Evolutionary conservation across 2,888 invertebrate genomes (phyloP).

Genomic region (Epistrophe grossulariae): DNA sequence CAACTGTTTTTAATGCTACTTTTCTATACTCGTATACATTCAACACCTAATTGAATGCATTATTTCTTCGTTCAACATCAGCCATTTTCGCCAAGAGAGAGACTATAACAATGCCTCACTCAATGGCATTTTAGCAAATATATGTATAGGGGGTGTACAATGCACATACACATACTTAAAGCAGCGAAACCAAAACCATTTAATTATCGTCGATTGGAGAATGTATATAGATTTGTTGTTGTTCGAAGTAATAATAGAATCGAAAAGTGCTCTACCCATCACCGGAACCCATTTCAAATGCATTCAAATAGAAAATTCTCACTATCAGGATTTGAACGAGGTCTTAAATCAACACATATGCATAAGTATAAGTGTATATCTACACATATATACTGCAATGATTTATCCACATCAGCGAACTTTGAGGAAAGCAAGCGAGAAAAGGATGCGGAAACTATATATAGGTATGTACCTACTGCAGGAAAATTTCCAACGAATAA

Average conservation of each 20-base stretch:
- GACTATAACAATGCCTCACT: conserved; percentile 32
- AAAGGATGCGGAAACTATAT: conserved; percentile 52
- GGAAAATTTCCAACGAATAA: conserved; percentile 59
- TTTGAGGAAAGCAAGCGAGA: conserved; percentile 25
- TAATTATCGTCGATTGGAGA: conserved; percentile 70
- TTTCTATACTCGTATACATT: conserved; percentile 56
- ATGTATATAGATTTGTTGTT: neutral
- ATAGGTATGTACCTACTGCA: too few relatives aligned
- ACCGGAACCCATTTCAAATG: conserved; percentile 69
- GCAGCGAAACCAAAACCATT: conserved; percentile 71
- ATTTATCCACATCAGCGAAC: conserved; percentile 64
- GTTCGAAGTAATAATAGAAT: neutral
- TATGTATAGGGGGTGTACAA: neutral
- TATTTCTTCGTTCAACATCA: conserved; percentile 53
- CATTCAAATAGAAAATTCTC: conserved; percentile 73
- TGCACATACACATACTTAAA: conserved; percentile 21
- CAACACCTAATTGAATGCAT: conserved; percentile 72
- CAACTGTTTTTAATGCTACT: conserved; percentile 20
- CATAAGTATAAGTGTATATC: neutral
- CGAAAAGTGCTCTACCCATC: conserved; percentile 38
- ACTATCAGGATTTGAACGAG: conserved; percentile 63
- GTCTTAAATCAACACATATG: conserved; percentile 72
- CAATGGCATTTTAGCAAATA: conserved; percentile 27
- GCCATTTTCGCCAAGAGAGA: conserved; percentile 26
- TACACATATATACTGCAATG: conserved; percentile 39